Evolutionary conservation across 2,888 invertebrate genomes (phyloP).

Genomic region (Hemistola chrysoprasaria): DNA sequence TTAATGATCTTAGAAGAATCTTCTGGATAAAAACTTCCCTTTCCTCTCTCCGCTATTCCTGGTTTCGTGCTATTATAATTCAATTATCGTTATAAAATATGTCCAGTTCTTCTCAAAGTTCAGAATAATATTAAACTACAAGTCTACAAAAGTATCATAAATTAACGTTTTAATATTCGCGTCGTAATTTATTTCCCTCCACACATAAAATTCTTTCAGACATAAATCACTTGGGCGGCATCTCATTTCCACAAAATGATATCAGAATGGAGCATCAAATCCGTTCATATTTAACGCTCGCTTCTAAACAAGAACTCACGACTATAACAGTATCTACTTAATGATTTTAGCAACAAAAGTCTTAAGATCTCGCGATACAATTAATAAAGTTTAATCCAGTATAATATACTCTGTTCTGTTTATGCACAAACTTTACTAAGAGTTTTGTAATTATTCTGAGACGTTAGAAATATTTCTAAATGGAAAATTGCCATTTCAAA

Average conservation of each 20-base stretch:
- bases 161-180: no score
- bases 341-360: constrained; percentile 21
- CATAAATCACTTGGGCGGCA: constrained; percentile 4
- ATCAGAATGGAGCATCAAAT: constrained; percentile 8
- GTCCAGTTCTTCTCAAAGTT: no score
- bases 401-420: constrained; percentile 26
- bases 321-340: constrained; percentile 7
- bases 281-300: constrained; percentile 9
- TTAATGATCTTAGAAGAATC: no score
- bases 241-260: constrained; percentile 2
- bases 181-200: no score
- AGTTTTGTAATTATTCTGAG: constrained; percentile 23
- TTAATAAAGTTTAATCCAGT: constrained; percentile 32
- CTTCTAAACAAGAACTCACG: constrained; percentile 1
- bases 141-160: no score
- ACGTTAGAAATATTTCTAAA: constrained; percentile 21
- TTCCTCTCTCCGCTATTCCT: no score
- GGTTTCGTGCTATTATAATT: no score
- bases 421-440: constrained; percentile 25
- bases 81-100: no score
- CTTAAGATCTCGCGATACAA: constrained; percentile 18
- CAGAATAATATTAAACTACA: no score
- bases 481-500: constrained; percentile 22
- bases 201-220: not conserved
- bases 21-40: no score